These are phyloP conservation scores for Urocynchramus pylzowi DNA, from an alignment of 2,113 vertebrate genomes.

Conservation along the genomic window DNA sequence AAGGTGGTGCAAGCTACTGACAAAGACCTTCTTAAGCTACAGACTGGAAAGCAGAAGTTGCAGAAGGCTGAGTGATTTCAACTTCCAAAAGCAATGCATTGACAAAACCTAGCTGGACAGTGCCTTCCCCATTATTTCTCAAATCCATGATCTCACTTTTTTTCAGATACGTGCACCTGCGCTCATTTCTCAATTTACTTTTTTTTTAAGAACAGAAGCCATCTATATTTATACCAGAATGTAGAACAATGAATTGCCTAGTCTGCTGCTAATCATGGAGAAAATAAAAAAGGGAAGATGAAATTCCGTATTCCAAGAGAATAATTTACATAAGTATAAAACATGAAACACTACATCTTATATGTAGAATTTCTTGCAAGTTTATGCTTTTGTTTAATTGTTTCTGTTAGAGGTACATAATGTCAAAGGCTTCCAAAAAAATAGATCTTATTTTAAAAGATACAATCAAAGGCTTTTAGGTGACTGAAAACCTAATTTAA, in stretches of 20 bases:
- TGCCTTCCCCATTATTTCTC: background rate
- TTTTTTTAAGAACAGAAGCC: background rate
- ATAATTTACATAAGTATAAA: background rate
- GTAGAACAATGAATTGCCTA: background rate
- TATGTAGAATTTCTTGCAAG: background rate
- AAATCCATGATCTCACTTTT: background rate
- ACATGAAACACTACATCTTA: background rate
- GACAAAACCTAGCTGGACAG: background rate
- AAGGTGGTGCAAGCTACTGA: background rate
- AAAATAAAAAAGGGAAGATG: background rate
- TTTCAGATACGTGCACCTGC: background rate
- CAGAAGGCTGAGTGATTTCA: background rate
- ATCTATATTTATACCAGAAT: background rate
- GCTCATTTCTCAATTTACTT: background rate
- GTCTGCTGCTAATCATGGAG: background rate
- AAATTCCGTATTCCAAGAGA: background rate
- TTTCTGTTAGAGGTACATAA: background rate
- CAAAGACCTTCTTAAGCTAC: background rate
- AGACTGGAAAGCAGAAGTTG: background rate
- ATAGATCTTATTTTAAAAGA: background rate
- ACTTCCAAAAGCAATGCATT: background rate
- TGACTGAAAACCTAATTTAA: background rate
- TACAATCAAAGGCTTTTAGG: background rate
- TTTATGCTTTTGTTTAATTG: background rate
- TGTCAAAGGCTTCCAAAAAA: background rate